Conservation (phyloP, 2,888 invertebrate genomes). For the Carterocephalus palaemon region DNA sequence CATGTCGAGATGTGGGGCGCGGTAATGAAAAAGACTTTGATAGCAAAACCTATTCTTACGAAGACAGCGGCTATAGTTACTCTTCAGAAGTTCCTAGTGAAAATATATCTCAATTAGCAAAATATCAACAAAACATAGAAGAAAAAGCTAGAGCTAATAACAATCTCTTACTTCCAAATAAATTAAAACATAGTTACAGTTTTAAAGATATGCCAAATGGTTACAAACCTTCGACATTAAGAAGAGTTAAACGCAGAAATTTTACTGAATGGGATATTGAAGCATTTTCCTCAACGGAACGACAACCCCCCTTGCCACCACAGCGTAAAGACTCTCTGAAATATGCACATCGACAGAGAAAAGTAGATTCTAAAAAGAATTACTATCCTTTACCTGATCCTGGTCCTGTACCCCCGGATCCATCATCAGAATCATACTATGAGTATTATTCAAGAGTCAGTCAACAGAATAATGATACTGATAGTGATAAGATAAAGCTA, state of each 20-base stretch:
- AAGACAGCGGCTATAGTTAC: constrained; percentile 55
- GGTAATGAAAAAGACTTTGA: constrained; percentile 53
- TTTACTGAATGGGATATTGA: constrained; percentile 80
- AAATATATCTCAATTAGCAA: constrained; percentile 77
- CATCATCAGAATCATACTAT: constrained; percentile 72
- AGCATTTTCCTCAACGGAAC: constrained; percentile 55
- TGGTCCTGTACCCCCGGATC: constrained; percentile 68
- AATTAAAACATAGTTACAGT: constrained; percentile 76
- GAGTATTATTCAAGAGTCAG: constrained; percentile 75
- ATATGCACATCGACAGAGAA: constrained; percentile 74
- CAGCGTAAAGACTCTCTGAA: constrained; percentile 73
- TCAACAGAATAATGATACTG: constrained; percentile 73
- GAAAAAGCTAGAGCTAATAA: constrained; percentile 74
- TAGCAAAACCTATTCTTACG: constrained; percentile 48
- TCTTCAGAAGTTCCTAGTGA: constrained; percentile 57
- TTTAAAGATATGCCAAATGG: constrained; percentile 81
- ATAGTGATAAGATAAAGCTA: constrained; percentile 69
- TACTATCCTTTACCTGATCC: constrained; percentile 68
- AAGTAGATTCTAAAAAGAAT: constrained; percentile 66
- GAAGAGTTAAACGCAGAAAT: constrained; percentile 76
- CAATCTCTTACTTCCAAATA: constrained; percentile 73
- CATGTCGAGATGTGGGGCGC: constrained; percentile 68
- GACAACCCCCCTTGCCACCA: constrained; percentile 64
- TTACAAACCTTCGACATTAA: constrained; percentile 79
- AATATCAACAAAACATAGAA: constrained; percentile 81